A percentile compares a stretch with the other conserved stretches of the same genome.
phyloP scores from a whole-genome alignment of 2,113 vertebrate genomes.

The Tetraodon nigroviridis region DNA sequence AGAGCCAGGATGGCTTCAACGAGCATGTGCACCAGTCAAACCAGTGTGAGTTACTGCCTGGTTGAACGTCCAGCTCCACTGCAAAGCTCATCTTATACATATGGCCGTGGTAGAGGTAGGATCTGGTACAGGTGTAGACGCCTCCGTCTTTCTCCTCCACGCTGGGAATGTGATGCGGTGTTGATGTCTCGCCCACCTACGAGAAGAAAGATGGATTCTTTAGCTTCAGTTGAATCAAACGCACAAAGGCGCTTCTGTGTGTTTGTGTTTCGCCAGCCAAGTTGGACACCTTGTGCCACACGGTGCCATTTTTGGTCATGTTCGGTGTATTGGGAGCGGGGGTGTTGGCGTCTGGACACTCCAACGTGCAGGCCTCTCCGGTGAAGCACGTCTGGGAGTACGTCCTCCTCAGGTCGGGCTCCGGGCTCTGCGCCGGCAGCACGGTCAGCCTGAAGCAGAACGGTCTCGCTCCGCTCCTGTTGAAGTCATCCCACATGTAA shows the following conservation, averaged over 20 bases:
- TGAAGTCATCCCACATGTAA: not conserved
- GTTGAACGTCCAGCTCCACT: constrained; percentile 7
- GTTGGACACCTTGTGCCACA: constrained; percentile 50
- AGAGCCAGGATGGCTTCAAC: not conserved
- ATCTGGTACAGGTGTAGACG: constrained; percentile 46
- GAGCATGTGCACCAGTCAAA: not conserved
- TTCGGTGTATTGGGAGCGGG: not conserved
- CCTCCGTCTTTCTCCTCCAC: constrained; percentile 15
- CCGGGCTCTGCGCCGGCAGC: not conserved
- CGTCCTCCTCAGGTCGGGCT: not conserved
- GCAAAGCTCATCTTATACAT: constrained; percentile 40
- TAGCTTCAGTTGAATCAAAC: not conserved
- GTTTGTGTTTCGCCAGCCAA: too few species aligned
- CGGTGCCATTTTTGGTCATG: constrained; percentile 5
- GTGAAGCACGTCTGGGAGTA: constrained; percentile 1
- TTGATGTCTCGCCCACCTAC: constrained; percentile 3
- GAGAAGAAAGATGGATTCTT: not conserved
- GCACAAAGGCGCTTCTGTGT: not conserved
- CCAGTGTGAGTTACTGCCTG: constrained; percentile 3
- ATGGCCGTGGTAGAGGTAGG: constrained; percentile 37
- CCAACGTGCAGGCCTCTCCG: constrained; percentile 5
- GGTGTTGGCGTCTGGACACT: not conserved
- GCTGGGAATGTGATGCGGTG: fast-evolving
- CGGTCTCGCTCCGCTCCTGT: constrained; percentile 16
- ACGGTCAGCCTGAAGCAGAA: constrained; percentile 38